Conservation (phyloP, 2,797 vertebrate genomes). For the Pseudocheirus occidentalis region DNA sequence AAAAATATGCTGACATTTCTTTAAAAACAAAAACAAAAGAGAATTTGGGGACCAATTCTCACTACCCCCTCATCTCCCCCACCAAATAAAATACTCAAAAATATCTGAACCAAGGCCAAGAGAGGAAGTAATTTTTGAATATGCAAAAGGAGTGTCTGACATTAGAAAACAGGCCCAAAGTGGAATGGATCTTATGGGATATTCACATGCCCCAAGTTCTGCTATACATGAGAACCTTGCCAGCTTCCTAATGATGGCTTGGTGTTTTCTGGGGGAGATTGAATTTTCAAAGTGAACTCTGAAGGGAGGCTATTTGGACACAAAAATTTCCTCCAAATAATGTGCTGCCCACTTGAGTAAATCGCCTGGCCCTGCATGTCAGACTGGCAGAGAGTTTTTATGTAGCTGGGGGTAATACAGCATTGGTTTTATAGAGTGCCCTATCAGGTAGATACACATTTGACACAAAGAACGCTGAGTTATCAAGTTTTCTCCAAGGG, state of each 20-base stretch:
- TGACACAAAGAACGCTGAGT: slow-evolving; percentile 78
- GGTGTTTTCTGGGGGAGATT: slow-evolving; percentile 48
- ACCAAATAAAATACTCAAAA: neutral
- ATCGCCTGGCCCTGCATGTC: slow-evolving; percentile 48
- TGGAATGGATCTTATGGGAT: neutral
- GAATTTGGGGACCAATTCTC: neutral
- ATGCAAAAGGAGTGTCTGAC: too few relatives aligned
- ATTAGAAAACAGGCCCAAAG: neutral
- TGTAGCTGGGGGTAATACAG: slow-evolving; percentile 46
- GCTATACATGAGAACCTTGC: neutral
- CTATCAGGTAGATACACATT: slow-evolving; percentile 77
- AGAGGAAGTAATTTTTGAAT: neutral
- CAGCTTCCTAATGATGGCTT: slow-evolving; percentile 51
- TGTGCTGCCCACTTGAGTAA: slow-evolving; percentile 64
- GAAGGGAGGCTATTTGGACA: slow-evolving; percentile 61
- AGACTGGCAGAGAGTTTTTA: slow-evolving; percentile 62
- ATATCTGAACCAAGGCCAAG: slow-evolving; percentile 36
- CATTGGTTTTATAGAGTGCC: slow-evolving; percentile 76
- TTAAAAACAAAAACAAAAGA: neutral
- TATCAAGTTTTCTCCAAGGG: slow-evolving; percentile 84
- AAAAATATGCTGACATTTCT: neutral
- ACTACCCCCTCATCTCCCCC: neutral
- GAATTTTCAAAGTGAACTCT: slow-evolving; percentile 51
- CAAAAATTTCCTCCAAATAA: slow-evolving; percentile 63
- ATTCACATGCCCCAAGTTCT: neutral